Evolutionary conservation across 2,113 vertebrate species (phyloP).

Genomic region (Haplochromis burtoni): DNA sequence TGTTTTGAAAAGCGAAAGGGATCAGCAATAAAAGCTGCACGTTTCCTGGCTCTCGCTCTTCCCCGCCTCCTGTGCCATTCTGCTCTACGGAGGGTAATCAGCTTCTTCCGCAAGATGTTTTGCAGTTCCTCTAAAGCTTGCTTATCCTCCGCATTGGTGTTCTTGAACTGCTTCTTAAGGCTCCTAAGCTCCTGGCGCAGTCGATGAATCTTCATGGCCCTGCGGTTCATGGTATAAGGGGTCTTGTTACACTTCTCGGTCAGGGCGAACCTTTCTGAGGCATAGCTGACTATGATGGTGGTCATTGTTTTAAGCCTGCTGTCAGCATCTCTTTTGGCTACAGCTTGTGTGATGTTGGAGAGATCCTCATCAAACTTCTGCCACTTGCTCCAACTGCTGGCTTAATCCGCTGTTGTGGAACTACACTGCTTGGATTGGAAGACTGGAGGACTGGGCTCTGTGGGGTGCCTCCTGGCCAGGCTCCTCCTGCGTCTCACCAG

Average conservation of each 20-base stretch:
- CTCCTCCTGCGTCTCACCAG: not conserved
- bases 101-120: fast-evolving
- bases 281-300: not conserved
- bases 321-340: not conserved
- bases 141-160: fast-evolving
- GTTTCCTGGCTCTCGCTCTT: not conserved
- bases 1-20: not conserved
- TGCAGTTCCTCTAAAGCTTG: not conserved
- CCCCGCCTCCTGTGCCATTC: not conserved
- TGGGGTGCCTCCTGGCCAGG: not conserved
- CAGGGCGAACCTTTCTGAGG: not conserved
- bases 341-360: not conserved
- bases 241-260: not conserved
- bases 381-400: not conserved
- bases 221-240: not conserved
- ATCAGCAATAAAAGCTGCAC: not conserved
- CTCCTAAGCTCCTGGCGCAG: not conserved
- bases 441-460: not conserved
- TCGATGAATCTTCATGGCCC: not conserved
- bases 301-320: not conserved
- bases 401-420: not conserved
- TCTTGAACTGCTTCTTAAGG: not conserved
- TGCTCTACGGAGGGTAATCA: not conserved
- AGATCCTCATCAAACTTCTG: not conserved
- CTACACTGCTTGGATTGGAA: not conserved